Conservation (phyloP, 2,797 vertebrate species). For the Muscicapa striata region DNA sequence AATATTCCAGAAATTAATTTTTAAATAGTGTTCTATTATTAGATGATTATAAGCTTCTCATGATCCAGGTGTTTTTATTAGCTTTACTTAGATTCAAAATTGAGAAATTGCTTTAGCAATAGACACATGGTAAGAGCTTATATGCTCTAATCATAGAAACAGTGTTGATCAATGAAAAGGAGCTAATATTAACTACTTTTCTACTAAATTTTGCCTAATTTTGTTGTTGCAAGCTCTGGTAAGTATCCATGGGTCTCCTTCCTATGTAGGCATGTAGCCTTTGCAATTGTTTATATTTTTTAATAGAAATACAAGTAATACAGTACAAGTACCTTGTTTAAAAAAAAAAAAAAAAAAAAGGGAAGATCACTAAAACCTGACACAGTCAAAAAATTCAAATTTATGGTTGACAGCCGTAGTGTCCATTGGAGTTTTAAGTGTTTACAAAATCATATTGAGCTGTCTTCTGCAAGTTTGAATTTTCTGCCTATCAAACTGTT, state of each 20-base stretch:
- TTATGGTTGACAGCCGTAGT: not conserved
- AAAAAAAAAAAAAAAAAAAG: not conserved
- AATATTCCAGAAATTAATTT: not conserved
- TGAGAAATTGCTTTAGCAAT: not conserved
- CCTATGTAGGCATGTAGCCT: not conserved
- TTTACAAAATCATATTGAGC: not conserved
- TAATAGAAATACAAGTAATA: not conserved
- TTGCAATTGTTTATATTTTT: not conserved
- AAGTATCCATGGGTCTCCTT: conserved; percentile 8
- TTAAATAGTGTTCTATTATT: not conserved
- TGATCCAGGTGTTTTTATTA: not conserved
- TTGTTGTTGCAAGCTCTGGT: not conserved
- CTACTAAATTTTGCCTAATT: not conserved
- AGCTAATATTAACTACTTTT: not conserved
- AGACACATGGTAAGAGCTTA: not conserved
- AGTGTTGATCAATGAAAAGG: not conserved
- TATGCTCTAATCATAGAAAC: not conserved
- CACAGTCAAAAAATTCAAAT: conserved; percentile 22
- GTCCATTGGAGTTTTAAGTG: not conserved
- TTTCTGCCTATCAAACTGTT: conserved; percentile 6
- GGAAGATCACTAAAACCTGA: not conserved
- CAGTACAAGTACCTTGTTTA: not conserved
- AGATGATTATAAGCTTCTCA: not conserved
- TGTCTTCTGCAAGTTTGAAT: conserved; percentile 32
- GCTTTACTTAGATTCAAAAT: not conserved